phyloP scores from a whole-genome alignment of 1,140 invertebrate species.

The Neodiprion virginianus region DNA sequence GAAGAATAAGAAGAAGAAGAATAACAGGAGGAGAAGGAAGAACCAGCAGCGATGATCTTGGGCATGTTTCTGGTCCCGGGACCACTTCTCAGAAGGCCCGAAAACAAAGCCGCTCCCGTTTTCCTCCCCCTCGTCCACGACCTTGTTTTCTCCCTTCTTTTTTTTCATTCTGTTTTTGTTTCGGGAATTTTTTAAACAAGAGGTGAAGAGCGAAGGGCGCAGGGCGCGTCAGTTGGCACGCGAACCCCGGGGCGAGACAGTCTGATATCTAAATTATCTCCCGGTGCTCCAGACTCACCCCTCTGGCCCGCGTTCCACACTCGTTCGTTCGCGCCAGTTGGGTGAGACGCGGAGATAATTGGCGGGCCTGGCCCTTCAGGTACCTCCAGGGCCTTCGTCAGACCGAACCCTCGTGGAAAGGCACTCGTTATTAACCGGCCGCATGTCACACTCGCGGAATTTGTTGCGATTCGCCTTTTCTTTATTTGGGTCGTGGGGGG shows the following conservation, averaged over 20 bases:
- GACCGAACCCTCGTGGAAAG: no score
- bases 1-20: background rate
- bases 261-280: slow-evolving; percentile 20
- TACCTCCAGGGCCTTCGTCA: background rate
- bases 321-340: slow-evolving; percentile 10
- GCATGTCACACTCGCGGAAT: no score
- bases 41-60: background rate
- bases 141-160: background rate
- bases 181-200: no score
- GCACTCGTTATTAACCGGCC: no score
- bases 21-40: background rate
- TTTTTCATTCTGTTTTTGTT: background rate
- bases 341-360: slow-evolving; percentile 17
- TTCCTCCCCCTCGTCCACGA: background rate
- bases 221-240: slow-evolving; percentile 17
- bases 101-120: no score
- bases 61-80: no score
- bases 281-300: slow-evolving; percentile 6
- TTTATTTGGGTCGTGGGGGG: no score
- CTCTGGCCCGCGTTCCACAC: no score
- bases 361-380: background rate
- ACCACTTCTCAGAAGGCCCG: background rate
- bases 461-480: no score
- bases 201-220: background rate
- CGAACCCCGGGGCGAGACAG: slow-evolving; percentile 12